Evolutionary conservation across 2,888 invertebrate genomes (phyloP), one percentile per base, ranked within the genome.

Genomic region (Rotaria socialis): DNA sequence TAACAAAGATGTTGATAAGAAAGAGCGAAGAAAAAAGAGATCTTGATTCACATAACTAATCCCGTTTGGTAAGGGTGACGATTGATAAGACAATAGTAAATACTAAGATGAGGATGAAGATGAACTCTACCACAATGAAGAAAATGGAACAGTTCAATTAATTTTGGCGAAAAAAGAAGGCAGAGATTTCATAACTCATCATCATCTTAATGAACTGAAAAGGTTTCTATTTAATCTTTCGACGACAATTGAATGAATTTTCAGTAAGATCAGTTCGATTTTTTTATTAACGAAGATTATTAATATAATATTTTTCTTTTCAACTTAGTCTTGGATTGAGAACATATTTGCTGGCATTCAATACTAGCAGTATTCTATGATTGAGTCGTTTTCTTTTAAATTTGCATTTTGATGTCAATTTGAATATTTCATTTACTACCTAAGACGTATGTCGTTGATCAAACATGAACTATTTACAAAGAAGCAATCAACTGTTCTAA

Each of bases 11-110:
- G 58, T 58, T 58, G n/a, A 58, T 58, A 58, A 8, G n/a, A n/a
- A 58, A 58, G 16, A 58, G n/a, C 24, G 67, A 67, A n/a, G 35
- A 35, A 67, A 6, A 35, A 67, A 27, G n/a, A 67, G 35, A 35
- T 67, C 67, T 67, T 67, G 67, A 67, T 67, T 67, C 67, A 67
- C 67, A 67, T 67, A 67, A 67, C 67, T 67, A 67, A 67, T 67
- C 67, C 67, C 67, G 35, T 67, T 67, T 67, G 67, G 67, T 67
- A 67, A 35, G 67, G 67, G 67, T 67, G 67, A 67, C 67, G n/a
- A 67, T 67, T 67, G 67, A 27, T 67, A 67, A 67, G 27, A 67
- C 67, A 67, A 67, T 67, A 16, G 67, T 67, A 67, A 67, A 67
- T 67, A 67, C 14, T 16, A 67, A 67, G 27, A 14, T 27, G 11